Evolutionary conservation across 1,140 invertebrate genomes (phyloP), one percentile per base, ranked within the genome.

Genomic region (Nasonia longicornis): DNA sequence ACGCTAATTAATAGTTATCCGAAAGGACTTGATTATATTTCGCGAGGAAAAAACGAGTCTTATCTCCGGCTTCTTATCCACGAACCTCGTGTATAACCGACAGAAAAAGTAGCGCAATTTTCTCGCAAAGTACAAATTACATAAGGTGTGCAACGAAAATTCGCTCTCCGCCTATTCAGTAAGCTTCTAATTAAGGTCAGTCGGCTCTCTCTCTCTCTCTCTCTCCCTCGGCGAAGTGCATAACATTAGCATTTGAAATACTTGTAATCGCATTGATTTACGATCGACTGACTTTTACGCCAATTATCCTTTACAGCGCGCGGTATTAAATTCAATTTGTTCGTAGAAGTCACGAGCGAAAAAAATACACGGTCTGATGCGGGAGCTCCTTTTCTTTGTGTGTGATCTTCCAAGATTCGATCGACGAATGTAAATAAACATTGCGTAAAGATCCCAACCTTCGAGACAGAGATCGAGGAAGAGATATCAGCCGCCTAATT

Each of bases 381-480:
- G 58, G 3, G 4, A 31, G 31, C 31, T 52, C 48, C 26, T 26
- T 26, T 26, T 14, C 12, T 52, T 16, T 52, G 12, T 16, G 16
- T 52, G 48, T 14, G 3, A 16, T 52, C 11, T 52, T 52, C 20
- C 20, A 11, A 31, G 26, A 70, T 38, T 70, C 16, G 69, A 70
- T 70, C 38, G 35, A 38, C 16, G 10, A 70, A 70, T 7, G 35
- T 70, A 70, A 70, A 38, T 70, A 70, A 70, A 70, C 69, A 70
- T 38, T 70, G 69, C 69, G 2, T 38, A 42, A 70, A 4, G 38
- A 70, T 38, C 16, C 29, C 1, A 69, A 35, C 48, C 48, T 14
- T 6, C 14, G 48, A 52, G 48, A 26, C 26, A 26, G 26, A 26
- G 26, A 26, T 26, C 26, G 26, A 26, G 26, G 26, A 26, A 14